Percentiles rank a stretch among this genome's conserved stretches.
These are phyloP conservation scores for Doryteuthis pealeii DNA, from an alignment of 1,140 invertebrate species.

Conservation along the genomic window DNA sequence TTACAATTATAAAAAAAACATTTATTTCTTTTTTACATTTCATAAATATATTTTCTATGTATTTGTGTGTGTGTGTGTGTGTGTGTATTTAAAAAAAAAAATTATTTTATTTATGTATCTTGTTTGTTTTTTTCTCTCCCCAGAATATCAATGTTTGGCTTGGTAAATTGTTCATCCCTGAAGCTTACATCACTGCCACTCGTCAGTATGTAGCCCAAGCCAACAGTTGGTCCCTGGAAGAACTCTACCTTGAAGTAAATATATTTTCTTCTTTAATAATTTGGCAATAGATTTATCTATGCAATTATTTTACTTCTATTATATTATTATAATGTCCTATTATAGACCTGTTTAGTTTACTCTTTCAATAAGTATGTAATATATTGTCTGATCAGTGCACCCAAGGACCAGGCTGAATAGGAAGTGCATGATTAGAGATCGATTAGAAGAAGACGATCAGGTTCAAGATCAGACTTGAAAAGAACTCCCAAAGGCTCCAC, in stretches of 20 bases:
- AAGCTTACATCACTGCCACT: constrained; percentile 98
- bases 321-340: background rate
- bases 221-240: constrained; percentile 84
- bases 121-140: constrained; percentile 1
- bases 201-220: constrained; percentile 93
- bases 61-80: too few species aligned
- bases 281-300: background rate
- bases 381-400: too few species aligned
- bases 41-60: too few species aligned
- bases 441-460: too few species aligned
- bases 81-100: too few species aligned
- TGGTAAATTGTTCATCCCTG: constrained; percentile 94
- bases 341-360: background rate
- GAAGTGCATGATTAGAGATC: too few species aligned
- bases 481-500: too few species aligned
- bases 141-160: constrained; percentile 92
- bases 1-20: too few species aligned
- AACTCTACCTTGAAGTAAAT: constrained; percentile 81
- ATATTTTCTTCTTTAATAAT: background rate
- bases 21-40: too few species aligned
- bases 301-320: background rate
- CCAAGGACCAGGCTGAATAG: too few species aligned
- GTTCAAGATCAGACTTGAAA: too few species aligned
- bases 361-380: background rate
- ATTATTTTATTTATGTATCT: too few species aligned